Evolutionary conservation across 1,140 invertebrate species (phyloP).

Genomic region (Drosophila bocki): DNA sequence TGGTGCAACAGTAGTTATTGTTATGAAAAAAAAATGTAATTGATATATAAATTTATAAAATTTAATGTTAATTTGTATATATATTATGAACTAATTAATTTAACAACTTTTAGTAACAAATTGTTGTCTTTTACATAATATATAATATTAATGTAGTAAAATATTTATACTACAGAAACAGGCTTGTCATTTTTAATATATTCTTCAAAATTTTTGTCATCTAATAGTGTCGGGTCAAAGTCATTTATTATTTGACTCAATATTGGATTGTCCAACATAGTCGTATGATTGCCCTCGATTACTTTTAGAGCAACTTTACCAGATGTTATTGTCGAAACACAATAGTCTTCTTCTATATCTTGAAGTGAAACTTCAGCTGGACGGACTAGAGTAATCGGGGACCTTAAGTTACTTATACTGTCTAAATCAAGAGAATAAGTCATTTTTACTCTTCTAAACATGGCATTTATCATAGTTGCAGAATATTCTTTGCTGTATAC

Average conservation of each 20-base stretch:
- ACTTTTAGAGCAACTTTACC: conserved; percentile 86
- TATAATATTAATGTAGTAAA: neutral
- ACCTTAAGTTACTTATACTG: conserved; percentile 84
- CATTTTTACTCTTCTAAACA: conserved; percentile 87
- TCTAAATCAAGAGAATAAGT: conserved; percentile 86
- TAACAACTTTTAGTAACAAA: neutral
- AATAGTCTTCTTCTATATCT: conserved; percentile 88
- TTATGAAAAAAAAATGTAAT: neutral
- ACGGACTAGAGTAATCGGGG: conserved; percentile 88
- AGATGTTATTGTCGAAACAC: conserved; percentile 86
- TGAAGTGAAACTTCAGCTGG: conserved; percentile 86
- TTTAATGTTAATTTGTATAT: neutral
- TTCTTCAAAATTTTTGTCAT: conserved; percentile 78
- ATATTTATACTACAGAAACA: conserved; percentile 52
- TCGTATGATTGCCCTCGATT: conserved; percentile 90
- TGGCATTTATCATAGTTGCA: conserved; percentile 83
- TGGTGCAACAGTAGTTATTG: no score
- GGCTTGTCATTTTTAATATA: conserved; percentile 69
- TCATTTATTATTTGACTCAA: conserved; percentile 88
- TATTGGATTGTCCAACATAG: conserved; percentile 89
- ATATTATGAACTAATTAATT: neutral
- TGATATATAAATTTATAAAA: neutral
- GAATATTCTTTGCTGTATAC: conserved; percentile 86
- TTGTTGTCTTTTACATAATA: neutral
- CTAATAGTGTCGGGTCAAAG: conserved; percentile 71